Conservation (phyloP, 2,888 invertebrate species). For the Pammene fasciana region DNA sequence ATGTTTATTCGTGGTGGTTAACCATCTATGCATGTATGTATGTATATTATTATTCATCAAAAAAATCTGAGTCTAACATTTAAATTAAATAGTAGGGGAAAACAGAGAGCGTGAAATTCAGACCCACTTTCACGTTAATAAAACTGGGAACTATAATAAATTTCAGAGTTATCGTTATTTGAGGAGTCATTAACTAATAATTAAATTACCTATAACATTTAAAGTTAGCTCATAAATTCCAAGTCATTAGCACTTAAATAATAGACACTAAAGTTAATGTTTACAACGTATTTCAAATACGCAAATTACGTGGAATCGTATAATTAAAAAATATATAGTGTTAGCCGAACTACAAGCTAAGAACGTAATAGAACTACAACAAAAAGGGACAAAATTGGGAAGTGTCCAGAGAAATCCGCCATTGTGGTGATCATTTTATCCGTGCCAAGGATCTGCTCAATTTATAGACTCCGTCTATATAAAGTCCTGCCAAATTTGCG, state of each 20-base stretch:
- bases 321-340: no score
- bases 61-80: no score
- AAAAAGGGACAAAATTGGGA: constrained; percentile 19
- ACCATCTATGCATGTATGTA: no score
- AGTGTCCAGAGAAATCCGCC: constrained; percentile 8
- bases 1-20: no score
- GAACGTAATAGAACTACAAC: no score
- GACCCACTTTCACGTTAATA: constrained; percentile 6
- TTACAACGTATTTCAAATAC: neutral
- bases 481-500: constrained; percentile 36
- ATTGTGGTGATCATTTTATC: constrained; percentile 6
- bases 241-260: constrained; percentile 20
- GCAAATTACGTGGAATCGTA: neutral
- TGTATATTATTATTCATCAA: no score
- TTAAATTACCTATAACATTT: neutral
- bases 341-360: no score
- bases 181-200: constrained; percentile 6
- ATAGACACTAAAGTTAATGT: neutral
- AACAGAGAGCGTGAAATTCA: neutral
- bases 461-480: constrained; percentile 26
- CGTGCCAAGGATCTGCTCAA: constrained; percentile 37
- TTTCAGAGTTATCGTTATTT: neutral
- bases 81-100: no score
- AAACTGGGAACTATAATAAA: neutral
- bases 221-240: neutral